Evolutionary conservation across 2,888 invertebrate genomes (phyloP).

Genomic region (Lochmaea capreae): DNA sequence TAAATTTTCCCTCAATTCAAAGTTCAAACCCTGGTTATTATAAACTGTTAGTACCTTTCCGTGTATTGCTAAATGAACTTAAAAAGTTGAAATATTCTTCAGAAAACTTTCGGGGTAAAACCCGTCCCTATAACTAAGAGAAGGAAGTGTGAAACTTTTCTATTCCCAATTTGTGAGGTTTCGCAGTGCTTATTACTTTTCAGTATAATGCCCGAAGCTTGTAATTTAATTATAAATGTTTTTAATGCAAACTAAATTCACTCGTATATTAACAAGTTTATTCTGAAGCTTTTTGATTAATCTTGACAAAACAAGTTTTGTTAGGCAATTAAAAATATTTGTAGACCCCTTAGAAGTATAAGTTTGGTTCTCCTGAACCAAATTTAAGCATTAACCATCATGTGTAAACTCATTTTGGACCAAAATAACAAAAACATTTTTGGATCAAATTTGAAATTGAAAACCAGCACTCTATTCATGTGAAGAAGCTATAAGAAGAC

Average conservation of each 20-base stretch:
- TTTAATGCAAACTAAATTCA: constrained; percentile 6
- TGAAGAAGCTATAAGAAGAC: too few relatives aligned
- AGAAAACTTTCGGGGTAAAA: constrained; percentile 12
- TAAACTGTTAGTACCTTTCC: constrained; percentile 32
- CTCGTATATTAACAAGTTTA: neutral
- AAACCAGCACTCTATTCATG: too few relatives aligned
- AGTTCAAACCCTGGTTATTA: constrained; percentile 23
- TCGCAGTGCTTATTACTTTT: constrained; percentile 17
- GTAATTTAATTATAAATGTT: constrained; percentile 10
- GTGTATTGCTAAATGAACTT: constrained; percentile 32
- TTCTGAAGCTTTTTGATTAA: neutral
- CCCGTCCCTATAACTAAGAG: constrained; percentile 8
- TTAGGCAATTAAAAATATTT: neutral
- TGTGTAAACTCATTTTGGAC: too few relatives aligned
- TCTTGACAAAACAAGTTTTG: neutral
- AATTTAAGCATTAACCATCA: neutral
- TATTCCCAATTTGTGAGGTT: constrained; percentile 18
- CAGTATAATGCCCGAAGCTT: neutral
- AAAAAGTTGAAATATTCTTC: constrained; percentile 27
- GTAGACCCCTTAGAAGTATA: neutral
- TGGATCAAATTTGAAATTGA: too few relatives aligned
- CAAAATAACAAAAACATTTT: too few relatives aligned
- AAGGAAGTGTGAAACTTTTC: constrained; percentile 17
- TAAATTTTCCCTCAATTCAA: constrained; percentile 16
- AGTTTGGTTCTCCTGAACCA: neutral